Evolutionary conservation across 2,113 vertebrate genomes (phyloP).

Genomic region (Dipodomys stephensi): DNA sequence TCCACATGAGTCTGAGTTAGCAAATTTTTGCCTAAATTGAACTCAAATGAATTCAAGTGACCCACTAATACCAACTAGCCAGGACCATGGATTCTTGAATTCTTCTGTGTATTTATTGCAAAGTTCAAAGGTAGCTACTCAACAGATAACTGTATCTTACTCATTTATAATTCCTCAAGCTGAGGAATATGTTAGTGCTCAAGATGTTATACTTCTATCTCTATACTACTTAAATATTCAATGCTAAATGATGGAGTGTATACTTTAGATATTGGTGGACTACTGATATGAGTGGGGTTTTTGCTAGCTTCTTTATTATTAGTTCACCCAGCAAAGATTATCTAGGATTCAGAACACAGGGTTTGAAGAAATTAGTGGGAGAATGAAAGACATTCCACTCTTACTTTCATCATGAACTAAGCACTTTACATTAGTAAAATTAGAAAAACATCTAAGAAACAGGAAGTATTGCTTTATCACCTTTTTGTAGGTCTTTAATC

Average conservation of each 20-base stretch:
- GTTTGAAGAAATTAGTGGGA: too few relatives aligned
- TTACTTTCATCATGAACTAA: too few relatives aligned
- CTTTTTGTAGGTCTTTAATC: not conserved
- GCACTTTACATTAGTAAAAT: too few relatives aligned
- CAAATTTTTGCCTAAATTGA: not conserved
- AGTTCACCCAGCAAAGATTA: not conserved
- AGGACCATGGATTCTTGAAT: not conserved
- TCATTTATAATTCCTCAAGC: not conserved
- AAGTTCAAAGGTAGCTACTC: not conserved
- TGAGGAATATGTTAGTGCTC: not conserved
- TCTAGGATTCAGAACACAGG: not conserved
- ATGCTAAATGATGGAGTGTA: not conserved
- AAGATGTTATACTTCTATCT: not conserved
- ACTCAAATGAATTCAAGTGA: not conserved
- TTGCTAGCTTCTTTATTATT: not conserved
- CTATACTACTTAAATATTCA: not conserved
- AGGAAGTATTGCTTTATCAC: accelerated
- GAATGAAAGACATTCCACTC: not conserved
- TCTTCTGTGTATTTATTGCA: not conserved
- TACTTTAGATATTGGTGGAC: not conserved
- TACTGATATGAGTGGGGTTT: too few relatives aligned
- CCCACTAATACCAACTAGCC: not conserved
- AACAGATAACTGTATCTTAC: not conserved
- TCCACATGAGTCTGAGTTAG: not conserved
- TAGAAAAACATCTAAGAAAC: not conserved